A percentile compares a stretch with the other conserved stretches of the same genome.
Evolutionary conservation across 2,888 invertebrate genomes (phyloP).

Genomic region (Dynastes maya): DNA sequence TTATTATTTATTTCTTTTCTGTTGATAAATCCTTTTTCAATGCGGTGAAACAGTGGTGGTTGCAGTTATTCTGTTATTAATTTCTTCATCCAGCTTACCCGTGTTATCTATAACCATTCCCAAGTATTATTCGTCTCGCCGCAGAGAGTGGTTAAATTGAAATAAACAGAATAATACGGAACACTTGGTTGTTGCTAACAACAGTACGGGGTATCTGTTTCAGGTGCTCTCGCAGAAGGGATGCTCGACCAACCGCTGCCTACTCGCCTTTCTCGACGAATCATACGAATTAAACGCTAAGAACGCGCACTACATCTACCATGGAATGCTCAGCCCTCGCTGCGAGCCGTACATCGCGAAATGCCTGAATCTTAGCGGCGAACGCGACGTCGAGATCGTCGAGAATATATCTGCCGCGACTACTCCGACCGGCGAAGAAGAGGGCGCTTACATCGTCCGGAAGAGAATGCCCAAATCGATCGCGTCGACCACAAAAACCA

Average conservation of each 20-base stretch:
- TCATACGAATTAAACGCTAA: constrained; percentile 46
- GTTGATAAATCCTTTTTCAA: too few species aligned
- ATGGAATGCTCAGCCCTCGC: constrained; percentile 47
- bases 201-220: too few species aligned
- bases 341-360: constrained; percentile 49
- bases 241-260: constrained; percentile 36
- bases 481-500: neutral
- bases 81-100: too few species aligned
- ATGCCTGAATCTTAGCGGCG: constrained; percentile 13
- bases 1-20: too few species aligned
- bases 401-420: neutral
- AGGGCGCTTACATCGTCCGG: constrained; percentile 7
- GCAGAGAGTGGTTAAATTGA: too few species aligned
- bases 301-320: constrained; percentile 47
- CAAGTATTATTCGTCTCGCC: too few species aligned
- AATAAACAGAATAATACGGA: too few species aligned
- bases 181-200: too few species aligned
- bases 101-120: too few species aligned
- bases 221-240: constrained; percentile 39
- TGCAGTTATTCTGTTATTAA: too few species aligned
- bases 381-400: constrained; percentile 39
- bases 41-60: too few species aligned
- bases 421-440: neutral
- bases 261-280: constrained; percentile 47
- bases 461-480: neutral